Conservation (phyloP, 2,113 vertebrate species). For the Cynoglossus semilaevis region DNA sequence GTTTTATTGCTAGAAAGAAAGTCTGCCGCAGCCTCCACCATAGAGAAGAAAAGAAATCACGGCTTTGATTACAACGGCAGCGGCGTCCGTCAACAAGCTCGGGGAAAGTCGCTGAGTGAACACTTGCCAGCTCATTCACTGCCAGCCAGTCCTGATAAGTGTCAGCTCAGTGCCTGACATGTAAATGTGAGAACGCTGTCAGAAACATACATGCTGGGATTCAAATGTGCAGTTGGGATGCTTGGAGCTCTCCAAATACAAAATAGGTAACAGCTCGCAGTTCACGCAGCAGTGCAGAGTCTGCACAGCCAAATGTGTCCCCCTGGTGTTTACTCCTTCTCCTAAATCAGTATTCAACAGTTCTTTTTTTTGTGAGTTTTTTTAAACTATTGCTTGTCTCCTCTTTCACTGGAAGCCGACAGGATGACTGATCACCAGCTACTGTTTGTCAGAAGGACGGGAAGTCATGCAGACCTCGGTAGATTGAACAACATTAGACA, state of each 20-base stretch:
- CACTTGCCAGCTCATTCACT: neutral
- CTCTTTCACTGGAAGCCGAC: neutral
- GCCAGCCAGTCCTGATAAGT: conserved; percentile 6
- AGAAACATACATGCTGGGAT: neutral
- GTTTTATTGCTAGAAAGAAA: conserved; percentile 24
- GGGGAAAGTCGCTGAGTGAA: conserved; percentile 3
- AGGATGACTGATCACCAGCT: conserved; percentile 25
- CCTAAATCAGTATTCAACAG: conserved; percentile 2
- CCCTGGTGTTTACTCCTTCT: neutral
- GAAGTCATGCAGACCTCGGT: conserved; percentile 5
- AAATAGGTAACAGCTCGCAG: neutral
- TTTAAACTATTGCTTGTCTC: neutral
- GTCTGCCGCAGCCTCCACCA: neutral
- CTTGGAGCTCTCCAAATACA: neutral
- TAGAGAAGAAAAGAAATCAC: conserved; percentile 7
- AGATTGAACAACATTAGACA: conserved; percentile 31
- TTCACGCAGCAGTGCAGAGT: neutral
- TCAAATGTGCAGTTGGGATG: conserved; percentile 5
- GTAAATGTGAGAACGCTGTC: conserved; percentile 17
- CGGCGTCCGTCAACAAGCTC: conserved; percentile 32
- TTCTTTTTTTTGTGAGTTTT: neutral
- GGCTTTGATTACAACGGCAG: conserved; percentile 19
- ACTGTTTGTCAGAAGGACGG: conserved; percentile 28
- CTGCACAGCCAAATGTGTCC: neutral
- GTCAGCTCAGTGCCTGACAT: conserved; percentile 30